A percentile compares a stretch with the other conserved stretches of the same genome.
Evolutionary conservation across 2,888 invertebrate species (phyloP).

Genomic region (Tillus elongatus): DNA sequence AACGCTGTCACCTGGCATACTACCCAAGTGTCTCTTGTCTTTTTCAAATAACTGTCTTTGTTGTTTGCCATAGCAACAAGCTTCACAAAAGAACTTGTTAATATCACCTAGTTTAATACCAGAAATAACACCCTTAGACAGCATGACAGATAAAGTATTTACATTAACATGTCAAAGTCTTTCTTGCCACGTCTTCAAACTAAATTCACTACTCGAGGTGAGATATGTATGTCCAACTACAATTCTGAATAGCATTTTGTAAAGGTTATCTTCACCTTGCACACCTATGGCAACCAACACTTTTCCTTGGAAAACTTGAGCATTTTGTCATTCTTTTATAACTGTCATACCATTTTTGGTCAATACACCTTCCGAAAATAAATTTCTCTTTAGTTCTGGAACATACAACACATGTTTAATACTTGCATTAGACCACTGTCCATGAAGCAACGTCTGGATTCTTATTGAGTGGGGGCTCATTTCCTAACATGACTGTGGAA

Average conservation of each 20-base stretch:
- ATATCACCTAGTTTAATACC: constrained; percentile 8
- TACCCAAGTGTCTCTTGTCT: neutral
- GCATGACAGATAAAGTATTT: constrained; percentile 11
- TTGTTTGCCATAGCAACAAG: constrained; percentile 18
- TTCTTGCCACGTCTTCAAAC: constrained; percentile 4
- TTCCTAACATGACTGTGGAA: neutral
- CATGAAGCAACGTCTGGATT: no score
- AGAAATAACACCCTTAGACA: constrained; percentile 8
- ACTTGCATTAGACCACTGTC: neutral
- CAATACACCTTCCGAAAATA: neutral
- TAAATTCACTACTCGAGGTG: no score
- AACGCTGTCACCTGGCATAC: constrained; percentile 16
- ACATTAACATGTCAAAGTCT: constrained; percentile 7
- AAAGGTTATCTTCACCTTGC: neutral
- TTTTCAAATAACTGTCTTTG: constrained; percentile 15
- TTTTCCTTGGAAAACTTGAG: neutral
- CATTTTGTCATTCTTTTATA: neutral
- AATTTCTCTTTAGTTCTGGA: neutral
- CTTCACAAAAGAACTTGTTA: constrained; percentile 18
- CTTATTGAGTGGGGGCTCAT: no score
- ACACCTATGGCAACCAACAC: neutral
- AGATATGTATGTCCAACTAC: neutral
- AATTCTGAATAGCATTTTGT: neutral
- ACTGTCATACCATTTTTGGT: neutral
- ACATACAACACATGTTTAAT: neutral